These are phyloP conservation scores for Drosophila colorata DNA, from an alignment of 2,888 invertebrate genomes.

Conservation along the genomic window DNA sequence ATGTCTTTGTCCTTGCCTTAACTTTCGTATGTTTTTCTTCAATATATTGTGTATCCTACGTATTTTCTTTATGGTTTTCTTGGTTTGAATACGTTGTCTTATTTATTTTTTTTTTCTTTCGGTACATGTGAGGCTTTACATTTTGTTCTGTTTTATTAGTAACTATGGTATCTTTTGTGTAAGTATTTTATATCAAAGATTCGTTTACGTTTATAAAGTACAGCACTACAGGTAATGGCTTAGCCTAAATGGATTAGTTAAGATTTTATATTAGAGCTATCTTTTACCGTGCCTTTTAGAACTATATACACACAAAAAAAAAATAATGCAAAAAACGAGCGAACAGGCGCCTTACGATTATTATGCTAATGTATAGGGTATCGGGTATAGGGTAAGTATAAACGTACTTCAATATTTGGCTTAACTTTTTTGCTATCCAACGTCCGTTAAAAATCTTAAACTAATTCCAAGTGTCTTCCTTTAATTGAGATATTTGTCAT, in stretches of 20 bases:
- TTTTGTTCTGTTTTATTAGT: conserved; percentile 34
- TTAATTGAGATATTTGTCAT: conserved; percentile 48
- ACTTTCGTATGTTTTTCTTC: conserved; percentile 4
- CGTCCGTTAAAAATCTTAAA: conserved; percentile 53
- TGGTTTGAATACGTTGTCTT: conserved; percentile 32
- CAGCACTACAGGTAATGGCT: conserved; percentile 55
- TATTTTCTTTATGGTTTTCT: conserved; percentile 22
- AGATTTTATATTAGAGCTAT: conserved; percentile 64
- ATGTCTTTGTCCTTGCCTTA: conserved; percentile 26
- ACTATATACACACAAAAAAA: conserved; percentile 60
- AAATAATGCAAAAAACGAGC: conserved; percentile 18
- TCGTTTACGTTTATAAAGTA: conserved; percentile 44
- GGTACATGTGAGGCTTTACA: conserved; percentile 40
- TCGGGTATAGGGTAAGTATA: conserved; percentile 9
- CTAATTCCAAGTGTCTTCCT: conserved; percentile 44
- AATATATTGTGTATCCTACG: conserved; percentile 14
- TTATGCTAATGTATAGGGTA: conserved; percentile 34
- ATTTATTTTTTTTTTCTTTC: conserved; percentile 25
- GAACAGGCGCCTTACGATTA: conserved; percentile 35
- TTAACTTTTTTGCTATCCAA: conserved; percentile 60
- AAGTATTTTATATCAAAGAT: conserved; percentile 29
- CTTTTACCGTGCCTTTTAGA: conserved; percentile 69
- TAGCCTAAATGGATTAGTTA: conserved; percentile 62
- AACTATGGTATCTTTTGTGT: conserved; percentile 49
- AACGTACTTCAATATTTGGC: conserved; percentile 68